Evolutionary conservation across 1,140 invertebrate species (phyloP).

Genomic region (Rhopalosiphum padi): DNA sequence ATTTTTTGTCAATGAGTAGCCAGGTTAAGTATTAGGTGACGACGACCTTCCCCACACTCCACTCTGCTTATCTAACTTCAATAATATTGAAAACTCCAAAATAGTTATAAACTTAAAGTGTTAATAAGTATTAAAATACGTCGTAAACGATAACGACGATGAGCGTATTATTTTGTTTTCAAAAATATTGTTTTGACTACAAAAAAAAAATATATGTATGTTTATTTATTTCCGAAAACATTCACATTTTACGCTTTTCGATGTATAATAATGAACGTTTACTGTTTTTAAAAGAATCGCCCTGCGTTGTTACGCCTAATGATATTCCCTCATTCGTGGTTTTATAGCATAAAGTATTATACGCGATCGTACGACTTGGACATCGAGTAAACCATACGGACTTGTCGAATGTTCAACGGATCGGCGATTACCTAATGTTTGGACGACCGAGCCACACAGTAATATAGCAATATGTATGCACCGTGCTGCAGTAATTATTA

Average conservation of each 20-base stretch:
- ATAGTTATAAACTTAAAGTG: background rate
- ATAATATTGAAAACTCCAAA: background rate
- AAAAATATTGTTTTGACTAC: background rate
- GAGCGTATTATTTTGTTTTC: background rate
- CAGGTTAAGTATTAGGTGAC: too few relatives aligned
- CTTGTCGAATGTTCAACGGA: background rate
- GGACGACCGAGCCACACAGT: background rate
- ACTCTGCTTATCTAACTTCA: background rate
- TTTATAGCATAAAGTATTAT: background rate
- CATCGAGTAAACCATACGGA: background rate
- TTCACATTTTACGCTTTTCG: background rate
- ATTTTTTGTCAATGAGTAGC: background rate
- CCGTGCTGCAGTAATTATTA: background rate
- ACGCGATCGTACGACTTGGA: background rate
- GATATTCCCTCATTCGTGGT: background rate
- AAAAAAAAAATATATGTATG: background rate
- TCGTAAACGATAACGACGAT: too few relatives aligned
- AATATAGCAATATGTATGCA: background rate
- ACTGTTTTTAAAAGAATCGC: background rate
- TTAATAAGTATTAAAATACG: too few relatives aligned
- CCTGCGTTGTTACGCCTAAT: background rate
- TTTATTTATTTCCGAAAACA: background rate
- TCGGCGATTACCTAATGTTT: background rate
- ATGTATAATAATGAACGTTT: background rate
- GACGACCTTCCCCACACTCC: background rate